These are phyloP conservation scores for Oligia strigilis DNA, from an alignment of 2,888 invertebrate genomes.

Conservation along the genomic window DNA sequence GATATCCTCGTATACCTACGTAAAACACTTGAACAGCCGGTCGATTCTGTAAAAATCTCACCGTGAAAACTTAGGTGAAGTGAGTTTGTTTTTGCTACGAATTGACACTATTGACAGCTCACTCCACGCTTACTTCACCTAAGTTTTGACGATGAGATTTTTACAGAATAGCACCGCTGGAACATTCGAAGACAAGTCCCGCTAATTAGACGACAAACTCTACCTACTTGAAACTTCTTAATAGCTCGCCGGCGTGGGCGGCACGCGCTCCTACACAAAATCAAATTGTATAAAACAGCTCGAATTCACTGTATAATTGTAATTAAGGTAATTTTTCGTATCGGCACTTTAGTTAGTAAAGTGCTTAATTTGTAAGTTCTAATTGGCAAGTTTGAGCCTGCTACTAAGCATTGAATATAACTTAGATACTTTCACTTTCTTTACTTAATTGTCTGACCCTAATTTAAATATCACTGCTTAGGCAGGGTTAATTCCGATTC, in stretches of 20 bases:
- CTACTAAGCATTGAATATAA: not conserved
- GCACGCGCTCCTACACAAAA: constrained; percentile 9
- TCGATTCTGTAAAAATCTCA: too few relatives aligned
- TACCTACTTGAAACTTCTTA: constrained; percentile 46
- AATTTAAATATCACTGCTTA: not conserved
- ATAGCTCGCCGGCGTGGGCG: constrained; percentile 13
- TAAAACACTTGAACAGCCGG: constrained; percentile 29
- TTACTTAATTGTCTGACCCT: not conserved
- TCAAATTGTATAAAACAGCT: not conserved
- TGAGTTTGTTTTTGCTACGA: too few relatives aligned
- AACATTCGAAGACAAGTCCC: constrained; percentile 57
- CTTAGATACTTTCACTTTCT: not conserved
- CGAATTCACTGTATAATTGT: constrained; percentile 31
- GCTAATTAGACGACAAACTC: constrained; percentile 60
- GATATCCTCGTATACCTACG: constrained; percentile 27
- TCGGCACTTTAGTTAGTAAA: not conserved
- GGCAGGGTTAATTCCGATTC: not conserved
- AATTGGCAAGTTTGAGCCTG: not conserved
- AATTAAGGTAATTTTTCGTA: constrained; percentile 13
- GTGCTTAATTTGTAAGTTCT: constrained; percentile 1
- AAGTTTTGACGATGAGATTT: too few relatives aligned
- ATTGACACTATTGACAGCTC: too few relatives aligned
- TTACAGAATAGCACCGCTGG: not conserved
- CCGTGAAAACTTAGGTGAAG: too few relatives aligned
- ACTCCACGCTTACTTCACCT: too few relatives aligned